A percentile compares a stretch with the other conserved stretches of the same genome.
These are phyloP conservation scores for Apostichopus leukothele DNA, from an alignment of 53 echinoderm and acorn worm genomes.

Conservation along the genomic window DNA sequence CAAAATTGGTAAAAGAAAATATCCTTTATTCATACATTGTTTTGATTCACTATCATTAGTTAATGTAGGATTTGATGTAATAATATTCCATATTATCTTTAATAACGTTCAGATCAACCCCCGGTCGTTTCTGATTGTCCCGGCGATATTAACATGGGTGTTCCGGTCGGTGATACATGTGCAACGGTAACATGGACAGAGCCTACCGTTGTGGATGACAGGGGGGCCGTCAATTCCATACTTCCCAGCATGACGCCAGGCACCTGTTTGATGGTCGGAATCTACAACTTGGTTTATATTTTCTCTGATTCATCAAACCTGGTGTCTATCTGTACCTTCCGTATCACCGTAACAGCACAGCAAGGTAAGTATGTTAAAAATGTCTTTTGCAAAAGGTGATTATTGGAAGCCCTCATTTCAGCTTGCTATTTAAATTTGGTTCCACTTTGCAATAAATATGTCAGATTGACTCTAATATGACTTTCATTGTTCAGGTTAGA, in stretches of 20 bases:
- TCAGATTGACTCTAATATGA: not conserved
- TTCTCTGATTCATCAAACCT: constrained; percentile 62
- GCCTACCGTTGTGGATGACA: constrained; percentile 67
- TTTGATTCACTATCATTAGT: no score
- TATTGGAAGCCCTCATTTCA: no score
- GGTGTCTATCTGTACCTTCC: not conserved
- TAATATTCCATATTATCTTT: no score
- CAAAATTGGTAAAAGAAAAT: no score
- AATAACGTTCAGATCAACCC: not conserved
- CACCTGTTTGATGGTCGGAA: constrained; percentile 41
- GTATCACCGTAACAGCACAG: not conserved
- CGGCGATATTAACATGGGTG: constrained; percentile 38
- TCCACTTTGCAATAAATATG: not conserved
- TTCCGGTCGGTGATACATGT: constrained; percentile 52
- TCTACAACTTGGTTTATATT: constrained; percentile 58
- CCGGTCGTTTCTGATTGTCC: constrained; percentile 69
- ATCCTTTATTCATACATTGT: no score
- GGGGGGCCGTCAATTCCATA: constrained; percentile 47
- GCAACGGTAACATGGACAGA: constrained; percentile 56
- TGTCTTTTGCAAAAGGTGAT: no score
- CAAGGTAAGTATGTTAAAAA: not conserved
- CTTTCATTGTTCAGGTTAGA: not conserved
- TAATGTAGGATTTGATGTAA: no score
- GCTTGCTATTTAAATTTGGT: not conserved
- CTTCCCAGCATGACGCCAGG: constrained; percentile 42